These are phyloP conservation scores for Chymomyza costata DNA, from an alignment of 1,140 invertebrate genomes.

Conservation along the genomic window DNA sequence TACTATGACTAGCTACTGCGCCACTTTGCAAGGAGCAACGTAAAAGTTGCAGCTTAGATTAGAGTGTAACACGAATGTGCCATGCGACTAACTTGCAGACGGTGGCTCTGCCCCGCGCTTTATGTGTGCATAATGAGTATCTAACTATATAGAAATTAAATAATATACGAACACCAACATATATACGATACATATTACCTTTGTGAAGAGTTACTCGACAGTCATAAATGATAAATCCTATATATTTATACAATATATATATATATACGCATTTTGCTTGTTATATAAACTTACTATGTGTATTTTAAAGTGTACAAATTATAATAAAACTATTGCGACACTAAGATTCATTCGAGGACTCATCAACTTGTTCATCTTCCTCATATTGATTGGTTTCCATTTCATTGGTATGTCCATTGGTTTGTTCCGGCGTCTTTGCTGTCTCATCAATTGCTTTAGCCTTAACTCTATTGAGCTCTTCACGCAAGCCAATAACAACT, in stretches of 20 bases:
- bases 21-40: too few relatives aligned
- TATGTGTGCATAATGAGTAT: conserved; percentile 11
- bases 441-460: too few relatives aligned
- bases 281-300: conserved; percentile 58
- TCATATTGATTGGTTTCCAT: conserved; percentile 16
- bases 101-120: conserved; percentile 24
- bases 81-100: conserved; percentile 50
- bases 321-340: conserved; percentile 18
- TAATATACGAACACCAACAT: conserved; percentile 34
- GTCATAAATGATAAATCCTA: conserved; percentile 50
- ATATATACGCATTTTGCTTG: conserved; percentile 65
- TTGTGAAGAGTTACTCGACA: conserved; percentile 33
- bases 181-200: conserved; percentile 17
- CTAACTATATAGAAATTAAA: conserved; percentile 12
- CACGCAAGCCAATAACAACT: conserved; percentile 40
- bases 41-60: conserved; percentile 1
- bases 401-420: conserved; percentile 34
- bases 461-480: conserved; percentile 30
- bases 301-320: conserved; percentile 64
- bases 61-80: conserved; percentile 64
- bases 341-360: conserved; percentile 15
- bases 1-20: not conserved
- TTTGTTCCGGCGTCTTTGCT: conserved; percentile 32
- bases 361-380: not conserved
- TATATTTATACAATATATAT: conserved; percentile 64